Conservation (phyloP, 1,140 invertebrate genomes). For the Micrasema longulum region DNA sequence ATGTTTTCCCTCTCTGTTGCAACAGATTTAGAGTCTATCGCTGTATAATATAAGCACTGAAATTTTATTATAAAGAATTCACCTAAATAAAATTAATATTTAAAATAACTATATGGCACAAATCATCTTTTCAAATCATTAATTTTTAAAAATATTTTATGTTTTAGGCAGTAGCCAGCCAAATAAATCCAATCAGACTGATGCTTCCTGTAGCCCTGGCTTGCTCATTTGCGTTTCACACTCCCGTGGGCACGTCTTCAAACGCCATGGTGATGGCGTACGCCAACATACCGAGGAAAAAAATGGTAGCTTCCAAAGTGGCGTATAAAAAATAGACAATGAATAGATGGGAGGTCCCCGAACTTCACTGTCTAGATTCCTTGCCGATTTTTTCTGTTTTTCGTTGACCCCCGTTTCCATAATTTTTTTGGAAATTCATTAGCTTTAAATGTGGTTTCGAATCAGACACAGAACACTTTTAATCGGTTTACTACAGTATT, state of each 20-base stretch:
- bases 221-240: conserved; percentile 75
- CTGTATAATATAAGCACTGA: neutral
- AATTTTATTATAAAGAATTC: neutral
- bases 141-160: neutral
- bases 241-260: conserved; percentile 76
- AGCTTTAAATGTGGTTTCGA: too few species aligned
- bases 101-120: neutral
- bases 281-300: conserved; percentile 74
- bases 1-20: too few species aligned
- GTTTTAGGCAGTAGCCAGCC: conserved; percentile 61
- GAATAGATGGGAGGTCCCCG: too few species aligned
- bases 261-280: conserved; percentile 88
- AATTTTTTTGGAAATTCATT: too few species aligned
- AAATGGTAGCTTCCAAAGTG: conserved; percentile 75
- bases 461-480: too few species aligned
- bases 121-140: neutral
- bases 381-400: too few species aligned
- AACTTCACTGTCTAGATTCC: too few species aligned
- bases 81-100: neutral
- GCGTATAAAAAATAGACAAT: too few species aligned
- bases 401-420: too few species aligned
- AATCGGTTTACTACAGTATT: too few species aligned
- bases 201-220: conserved; percentile 81
- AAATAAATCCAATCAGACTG: conserved; percentile 80
- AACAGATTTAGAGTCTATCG: too few species aligned